Evolutionary conservation across 92 coral and sea anemone species (phyloP).

Genomic region (Diadumene lineata): DNA sequence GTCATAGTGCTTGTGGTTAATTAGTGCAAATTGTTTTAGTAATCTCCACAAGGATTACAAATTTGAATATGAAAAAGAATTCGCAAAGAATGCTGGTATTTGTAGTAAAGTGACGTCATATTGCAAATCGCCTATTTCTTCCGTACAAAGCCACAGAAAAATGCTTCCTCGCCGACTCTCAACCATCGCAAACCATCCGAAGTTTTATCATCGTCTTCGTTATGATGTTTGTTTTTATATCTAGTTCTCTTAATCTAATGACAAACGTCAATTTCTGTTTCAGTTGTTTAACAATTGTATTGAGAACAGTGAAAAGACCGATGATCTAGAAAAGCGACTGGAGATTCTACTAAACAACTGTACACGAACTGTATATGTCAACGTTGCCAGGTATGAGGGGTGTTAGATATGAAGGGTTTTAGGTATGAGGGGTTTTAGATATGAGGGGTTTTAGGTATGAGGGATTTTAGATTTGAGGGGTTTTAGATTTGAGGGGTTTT

Average conservation of each 20-base stretch:
- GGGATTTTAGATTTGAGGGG: not conserved
- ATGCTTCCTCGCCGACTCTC: no score
- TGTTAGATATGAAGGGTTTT: not conserved
- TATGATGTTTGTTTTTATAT: conserved; percentile 7
- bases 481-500: not conserved
- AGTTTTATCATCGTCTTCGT: no score
- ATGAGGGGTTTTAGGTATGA: not conserved
- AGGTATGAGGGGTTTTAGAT: not conserved
- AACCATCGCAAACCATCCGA: no score
- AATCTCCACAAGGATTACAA: no score
- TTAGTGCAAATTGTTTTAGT: no score
- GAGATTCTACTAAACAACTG: conserved; percentile 82
- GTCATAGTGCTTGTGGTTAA: no score
- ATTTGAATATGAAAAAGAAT: no score
- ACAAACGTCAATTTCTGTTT: not conserved
- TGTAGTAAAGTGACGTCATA: no score
- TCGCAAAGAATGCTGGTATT: no score
- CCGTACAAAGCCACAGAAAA: no score
- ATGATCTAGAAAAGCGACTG: conserved; percentile 78
- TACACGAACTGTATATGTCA: conserved; percentile 84
- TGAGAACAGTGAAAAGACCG: conserved; percentile 94
- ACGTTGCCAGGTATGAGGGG: conserved; percentile 89
- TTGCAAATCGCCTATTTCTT: no score
- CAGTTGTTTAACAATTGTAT: conserved; percentile 92
- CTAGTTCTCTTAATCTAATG: not conserved